phyloP scores from a whole-genome alignment of 2,113 vertebrate genomes.

The Callaeas wilsoni region DNA sequence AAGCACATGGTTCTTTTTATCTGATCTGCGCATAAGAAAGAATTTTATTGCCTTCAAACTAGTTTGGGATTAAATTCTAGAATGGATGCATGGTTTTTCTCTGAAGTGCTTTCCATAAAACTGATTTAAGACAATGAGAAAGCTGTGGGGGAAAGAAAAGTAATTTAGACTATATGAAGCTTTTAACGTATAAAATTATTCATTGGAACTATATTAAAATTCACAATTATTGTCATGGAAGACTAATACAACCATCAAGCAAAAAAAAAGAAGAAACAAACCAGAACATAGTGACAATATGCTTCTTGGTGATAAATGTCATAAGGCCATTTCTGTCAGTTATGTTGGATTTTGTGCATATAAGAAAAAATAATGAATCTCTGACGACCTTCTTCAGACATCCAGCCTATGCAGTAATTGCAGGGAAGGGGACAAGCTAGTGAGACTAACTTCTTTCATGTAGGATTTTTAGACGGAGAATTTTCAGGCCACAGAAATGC shows the following conservation, averaged over 20 bases:
- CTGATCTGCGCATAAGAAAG: neutral
- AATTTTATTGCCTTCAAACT: neutral
- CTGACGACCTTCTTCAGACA: accelerated
- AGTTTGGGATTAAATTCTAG: neutral
- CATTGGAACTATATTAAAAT: neutral
- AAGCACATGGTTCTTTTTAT: neutral
- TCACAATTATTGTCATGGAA: neutral
- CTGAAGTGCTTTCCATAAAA: neutral
- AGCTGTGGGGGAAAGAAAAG: neutral
- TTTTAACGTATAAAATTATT: neutral
- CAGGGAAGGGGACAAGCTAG: neutral
- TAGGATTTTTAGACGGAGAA: neutral
- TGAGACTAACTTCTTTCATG: neutral
- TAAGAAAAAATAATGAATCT: neutral
- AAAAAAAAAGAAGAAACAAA: neutral
- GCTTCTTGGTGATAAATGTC: neutral
- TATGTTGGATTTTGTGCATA: neutral
- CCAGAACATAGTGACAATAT: neutral
- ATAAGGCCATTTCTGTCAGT: neutral
- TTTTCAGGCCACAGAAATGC: neutral
- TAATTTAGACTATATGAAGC: neutral
- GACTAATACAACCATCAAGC: neutral
- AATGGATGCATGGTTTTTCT: neutral
- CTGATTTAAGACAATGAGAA: neutral
- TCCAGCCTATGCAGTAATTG: neutral